phyloP scores from a whole-genome alignment of 1,140 invertebrate genomes.

The Ceratina japonica region DNA sequence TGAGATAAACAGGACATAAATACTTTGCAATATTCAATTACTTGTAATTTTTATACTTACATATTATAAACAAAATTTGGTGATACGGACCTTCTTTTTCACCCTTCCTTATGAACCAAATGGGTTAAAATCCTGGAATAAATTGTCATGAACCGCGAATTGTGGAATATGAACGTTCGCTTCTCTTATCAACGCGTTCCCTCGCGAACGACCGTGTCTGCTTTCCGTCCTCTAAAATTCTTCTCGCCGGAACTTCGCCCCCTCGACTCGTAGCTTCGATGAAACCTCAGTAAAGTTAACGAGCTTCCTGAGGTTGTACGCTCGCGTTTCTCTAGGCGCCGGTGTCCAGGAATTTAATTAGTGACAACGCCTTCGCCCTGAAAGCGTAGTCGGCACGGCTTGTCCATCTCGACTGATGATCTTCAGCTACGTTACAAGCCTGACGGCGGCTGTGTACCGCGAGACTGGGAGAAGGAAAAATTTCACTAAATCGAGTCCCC shows the following conservation, averaged over 20 bases:
- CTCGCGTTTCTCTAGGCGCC: constrained; percentile 53
- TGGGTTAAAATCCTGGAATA: too few species aligned
- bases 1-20: too few species aligned
- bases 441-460: constrained; percentile 3
- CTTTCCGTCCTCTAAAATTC: not conserved
- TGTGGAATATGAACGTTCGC: too few species aligned
- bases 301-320: constrained; percentile 44
- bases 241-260: not conserved
- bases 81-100: too few species aligned
- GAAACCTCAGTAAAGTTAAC: constrained; percentile 54
- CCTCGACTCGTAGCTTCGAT: constrained; percentile 29
- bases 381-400: constrained; percentile 47
- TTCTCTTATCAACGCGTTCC: not conserved
- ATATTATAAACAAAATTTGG: too few species aligned
- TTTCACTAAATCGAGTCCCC: not conserved
- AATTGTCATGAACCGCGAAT: too few species aligned
- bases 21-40: too few species aligned
- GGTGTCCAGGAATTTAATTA: constrained; percentile 62
- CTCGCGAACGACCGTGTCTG: not conserved
- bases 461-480: not conserved
- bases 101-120: too few species aligned
- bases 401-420: constrained; percentile 24
- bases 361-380: constrained; percentile 48
- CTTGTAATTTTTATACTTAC: too few species aligned
- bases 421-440: constrained; percentile 20